Base-by-base conservation (phyloP, 2,888 invertebrate genomes). In the Brenthis daphne region DNA sequence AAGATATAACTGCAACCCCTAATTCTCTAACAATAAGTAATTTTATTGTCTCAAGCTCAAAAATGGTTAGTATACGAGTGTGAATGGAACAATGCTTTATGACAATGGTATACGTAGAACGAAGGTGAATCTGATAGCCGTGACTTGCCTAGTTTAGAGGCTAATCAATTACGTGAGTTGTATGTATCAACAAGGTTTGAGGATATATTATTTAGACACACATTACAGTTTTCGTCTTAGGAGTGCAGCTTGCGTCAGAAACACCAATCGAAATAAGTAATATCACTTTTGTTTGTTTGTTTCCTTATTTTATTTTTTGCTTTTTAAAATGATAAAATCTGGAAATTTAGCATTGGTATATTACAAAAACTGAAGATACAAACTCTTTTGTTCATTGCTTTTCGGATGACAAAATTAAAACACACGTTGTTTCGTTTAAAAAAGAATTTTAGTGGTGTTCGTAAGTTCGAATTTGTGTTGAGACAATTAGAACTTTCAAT, bases 71-170 rank as follows among this genome's bases (percentile, higher is more conserved):
- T 72, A 71, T 80, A 76, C 71, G 71, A 69, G 77, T 79, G 82
- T 78, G 79, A 85, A 83, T 83, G 76, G 80, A 79, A 85, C 84
- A 82, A 81, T 80, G 78, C 79, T 68, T 77, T 82, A 75, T 81
- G 74, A 71, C 74, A 74, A 63, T 60, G 63, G 51, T 43, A 75
- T 74, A 77, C 74, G 73, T 74, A 74, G 63, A 74, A 68, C 72
- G 80, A 83, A 82, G 83, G 82, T 82, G 77, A 82, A 73, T 78
- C 77, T 76, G 77, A 72, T 64, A 53, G 63, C 73, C 70, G 64
- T 74, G 69, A 72, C 80, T 80, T 76, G 76, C 66, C 64, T 66
- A 72, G 69, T 77, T 79, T 77, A 78, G 76, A 79, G 76, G 78
- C 76, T 78, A 78, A 77, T 78, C 73, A 77, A 74, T 80, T 79